Conservation (phyloP, 2,113 vertebrate species). For the Glaucidium brasilianum region DNA sequence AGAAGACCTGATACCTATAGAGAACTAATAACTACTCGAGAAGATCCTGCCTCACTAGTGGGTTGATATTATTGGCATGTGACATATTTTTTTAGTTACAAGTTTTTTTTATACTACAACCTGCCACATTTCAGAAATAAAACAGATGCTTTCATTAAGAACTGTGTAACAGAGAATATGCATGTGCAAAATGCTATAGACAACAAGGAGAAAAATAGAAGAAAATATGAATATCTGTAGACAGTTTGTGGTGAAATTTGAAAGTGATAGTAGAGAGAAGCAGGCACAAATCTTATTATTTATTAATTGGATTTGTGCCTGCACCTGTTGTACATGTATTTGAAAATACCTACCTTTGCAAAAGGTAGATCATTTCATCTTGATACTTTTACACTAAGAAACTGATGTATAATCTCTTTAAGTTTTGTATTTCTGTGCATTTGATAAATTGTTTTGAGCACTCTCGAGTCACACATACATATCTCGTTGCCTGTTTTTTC, state of each 20-base stretch:
- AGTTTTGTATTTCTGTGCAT: slow-evolving; percentile 57
- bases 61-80: neutral
- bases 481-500: neutral
- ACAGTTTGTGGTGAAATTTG: slow-evolving; percentile 50
- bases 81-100: neutral
- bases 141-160: neutral
- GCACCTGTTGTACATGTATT: slow-evolving; percentile 54
- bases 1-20: neutral
- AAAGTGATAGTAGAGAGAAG: slow-evolving; percentile 55
- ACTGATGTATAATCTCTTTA: slow-evolving; percentile 46
- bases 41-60: neutral
- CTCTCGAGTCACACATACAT: slow-evolving; percentile 3
- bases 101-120: neutral
- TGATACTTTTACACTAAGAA: slow-evolving; percentile 47
- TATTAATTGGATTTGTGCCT: slow-evolving; percentile 69
- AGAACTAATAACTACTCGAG: neutral
- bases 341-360: slow-evolving; percentile 62
- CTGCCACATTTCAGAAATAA: neutral
- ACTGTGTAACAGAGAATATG: neutral
- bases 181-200: neutral
- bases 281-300: slow-evolving; percentile 64
- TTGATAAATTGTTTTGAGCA: slow-evolving; percentile 64
- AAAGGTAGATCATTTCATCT: slow-evolving; percentile 47
- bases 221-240: slow-evolving; percentile 28
- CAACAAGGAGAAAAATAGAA: neutral